Percentiles rank a stretch among this genome's conserved stretches.
These are phyloP conservation scores for Orthosia incerta DNA, from an alignment of 2,888 invertebrate species.

Conservation along the genomic window DNA sequence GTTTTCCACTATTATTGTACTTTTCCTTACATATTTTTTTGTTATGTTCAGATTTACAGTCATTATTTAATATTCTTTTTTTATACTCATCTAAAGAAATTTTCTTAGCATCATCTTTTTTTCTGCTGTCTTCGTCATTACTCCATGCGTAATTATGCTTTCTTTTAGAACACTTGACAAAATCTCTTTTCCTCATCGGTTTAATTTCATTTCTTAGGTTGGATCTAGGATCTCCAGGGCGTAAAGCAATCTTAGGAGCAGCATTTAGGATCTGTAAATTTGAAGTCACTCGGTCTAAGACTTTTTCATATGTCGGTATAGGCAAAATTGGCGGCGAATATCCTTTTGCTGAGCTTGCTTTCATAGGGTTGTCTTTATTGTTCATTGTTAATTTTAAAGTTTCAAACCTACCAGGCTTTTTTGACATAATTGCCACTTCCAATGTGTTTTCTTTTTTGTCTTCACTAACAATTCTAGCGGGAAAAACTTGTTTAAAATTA, in stretches of 20 bases:
- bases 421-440: conserved; percentile 18
- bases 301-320: conserved; percentile 75
- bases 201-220: conserved; percentile 20
- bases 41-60: conserved; percentile 3
- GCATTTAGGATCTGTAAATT: conserved; percentile 10
- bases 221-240: not conserved
- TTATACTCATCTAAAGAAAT: conserved; percentile 78
- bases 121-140: conserved; percentile 25
- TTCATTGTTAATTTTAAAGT: conserved; percentile 19
- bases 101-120: conserved; percentile 64
- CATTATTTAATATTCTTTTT: conserved; percentile 60
- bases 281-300: conserved; percentile 41
- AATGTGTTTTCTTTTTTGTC: conserved; percentile 10
- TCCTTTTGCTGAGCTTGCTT: conserved; percentile 42
- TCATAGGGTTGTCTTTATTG: not conserved
- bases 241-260: not conserved
- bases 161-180: conserved; percentile 36
- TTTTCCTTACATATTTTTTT: conserved; percentile 21
- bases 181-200: conserved; percentile 27
- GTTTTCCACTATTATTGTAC: conserved; percentile 15
- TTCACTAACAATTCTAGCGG: conserved; percentile 1
- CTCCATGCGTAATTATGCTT: conserved; percentile 9
- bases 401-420: conserved; percentile 17
- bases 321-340: conserved; percentile 83
- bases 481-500: not conserved